A percentile compares a stretch with the other conserved stretches of the same genome.
phyloP scores from a whole-genome alignment of 2,113 vertebrate species.

The Nesoenas mayeri region DNA sequence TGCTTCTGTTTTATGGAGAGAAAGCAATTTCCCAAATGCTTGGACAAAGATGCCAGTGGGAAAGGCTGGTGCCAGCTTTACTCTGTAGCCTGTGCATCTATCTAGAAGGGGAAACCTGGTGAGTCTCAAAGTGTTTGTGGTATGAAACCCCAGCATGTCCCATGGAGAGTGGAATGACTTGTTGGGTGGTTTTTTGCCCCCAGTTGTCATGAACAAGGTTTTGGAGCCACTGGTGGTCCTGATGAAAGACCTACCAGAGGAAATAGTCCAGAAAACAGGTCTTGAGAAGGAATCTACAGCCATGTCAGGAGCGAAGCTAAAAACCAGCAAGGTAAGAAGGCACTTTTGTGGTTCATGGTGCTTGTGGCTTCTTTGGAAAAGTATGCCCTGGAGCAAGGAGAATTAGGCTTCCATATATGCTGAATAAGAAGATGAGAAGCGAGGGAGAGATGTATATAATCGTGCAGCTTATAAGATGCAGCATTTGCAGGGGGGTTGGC shows the following conservation, averaged over 20 bases:
- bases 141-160: background rate
- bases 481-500: background rate
- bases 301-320: background rate
- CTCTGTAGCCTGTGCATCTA: rapidly evolving
- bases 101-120: background rate
- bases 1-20: rapidly evolving
- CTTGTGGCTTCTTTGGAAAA: background rate
- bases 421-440: too few species aligned
- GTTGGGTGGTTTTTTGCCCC: background rate
- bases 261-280: background rate
- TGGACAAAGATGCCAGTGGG: rapidly evolving
- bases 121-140: background rate
- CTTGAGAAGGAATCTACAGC: background rate
- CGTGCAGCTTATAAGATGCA: background rate
- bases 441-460: too few species aligned
- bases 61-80: too few species aligned
- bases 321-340: slow-evolving; percentile 11
- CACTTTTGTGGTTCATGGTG: too few species aligned
- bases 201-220: background rate
- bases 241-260: slow-evolving; percentile 11
- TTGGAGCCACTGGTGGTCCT: slow-evolving; percentile 16
- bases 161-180: background rate
- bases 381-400: background rate
- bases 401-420: background rate
- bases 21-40: background rate